Evolutionary conservation across 2,888 invertebrate genomes (phyloP).

Genomic region (Archaeoteleia sp.): DNA sequence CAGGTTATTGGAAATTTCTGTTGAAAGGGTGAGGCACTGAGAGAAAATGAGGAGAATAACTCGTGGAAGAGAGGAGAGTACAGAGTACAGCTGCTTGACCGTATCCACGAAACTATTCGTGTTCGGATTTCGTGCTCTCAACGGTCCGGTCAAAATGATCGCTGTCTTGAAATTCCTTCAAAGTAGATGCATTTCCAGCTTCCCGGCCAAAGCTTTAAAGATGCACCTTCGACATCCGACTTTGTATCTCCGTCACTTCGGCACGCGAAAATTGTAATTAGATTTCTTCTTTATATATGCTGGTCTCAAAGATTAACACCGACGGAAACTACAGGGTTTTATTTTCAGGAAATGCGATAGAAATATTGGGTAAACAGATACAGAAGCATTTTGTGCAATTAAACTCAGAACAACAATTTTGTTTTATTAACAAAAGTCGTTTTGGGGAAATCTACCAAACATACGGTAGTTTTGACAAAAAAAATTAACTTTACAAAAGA

Average conservation of each 20-base stretch:
- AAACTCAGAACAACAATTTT: too few relatives aligned
- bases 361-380: too few relatives aligned
- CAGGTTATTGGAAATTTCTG: conserved; percentile 63
- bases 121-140: conserved; percentile 25
- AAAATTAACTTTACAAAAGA: too few relatives aligned
- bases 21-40: conserved; percentile 48
- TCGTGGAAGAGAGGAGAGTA: conserved; percentile 18
- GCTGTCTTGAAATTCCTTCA: conserved; percentile 24
- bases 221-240: conserved; percentile 11
- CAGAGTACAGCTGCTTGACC: conserved; percentile 57
- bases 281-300: conserved; percentile 29
- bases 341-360: too few relatives aligned
- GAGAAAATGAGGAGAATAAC: conserved; percentile 22
- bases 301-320: too few relatives aligned
- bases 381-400: too few relatives aligned
- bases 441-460: too few relatives aligned
- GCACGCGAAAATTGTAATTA: conserved; percentile 29
- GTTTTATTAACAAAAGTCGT: too few relatives aligned
- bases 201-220: conserved; percentile 1
- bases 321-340: too few relatives aligned
- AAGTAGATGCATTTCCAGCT: conserved; percentile 1
- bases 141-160: conserved; percentile 21
- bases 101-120: conserved; percentile 47
- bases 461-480: too few relatives aligned
- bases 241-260: conserved; percentile 17